These are phyloP conservation scores for Belgica antarctica DNA, from an alignment of 2,888 invertebrate species.

Conservation along the genomic window DNA sequence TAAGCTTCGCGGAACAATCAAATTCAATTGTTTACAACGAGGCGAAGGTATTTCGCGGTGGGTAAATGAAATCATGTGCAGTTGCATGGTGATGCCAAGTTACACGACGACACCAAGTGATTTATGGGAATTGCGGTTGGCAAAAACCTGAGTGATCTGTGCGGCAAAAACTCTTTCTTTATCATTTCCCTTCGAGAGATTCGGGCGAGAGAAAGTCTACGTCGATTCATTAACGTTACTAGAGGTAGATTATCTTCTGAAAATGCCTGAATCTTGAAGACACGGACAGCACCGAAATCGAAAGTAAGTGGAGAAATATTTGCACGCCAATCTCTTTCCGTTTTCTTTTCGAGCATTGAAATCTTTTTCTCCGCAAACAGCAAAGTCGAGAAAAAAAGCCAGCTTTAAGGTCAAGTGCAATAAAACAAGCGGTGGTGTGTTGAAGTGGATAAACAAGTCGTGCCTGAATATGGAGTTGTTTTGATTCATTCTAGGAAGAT, in stretches of 20 bases:
- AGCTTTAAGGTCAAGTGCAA: constrained; percentile 28
- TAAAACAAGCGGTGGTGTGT: background rate
- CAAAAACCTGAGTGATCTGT: background rate
- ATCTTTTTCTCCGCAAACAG: constrained; percentile 20
- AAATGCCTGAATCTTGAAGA: background rate
- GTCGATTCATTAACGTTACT: constrained; percentile 7
- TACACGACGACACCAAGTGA: too few relatives aligned
- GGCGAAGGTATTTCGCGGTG: too few relatives aligned
- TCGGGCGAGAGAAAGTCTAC: constrained; percentile 22
- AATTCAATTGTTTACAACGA: too few relatives aligned
- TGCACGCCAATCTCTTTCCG: constrained; percentile 2
- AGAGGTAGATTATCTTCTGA: constrained; percentile 8
- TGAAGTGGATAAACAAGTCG: too few relatives aligned
- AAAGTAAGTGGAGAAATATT: constrained; percentile 8
- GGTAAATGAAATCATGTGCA: too few relatives aligned
- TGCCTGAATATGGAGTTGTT: too few relatives aligned
- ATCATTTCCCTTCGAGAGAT: constrained; percentile 32
- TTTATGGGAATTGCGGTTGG: too few relatives aligned
- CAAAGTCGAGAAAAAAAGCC: background rate
- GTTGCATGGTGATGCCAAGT: too few relatives aligned
- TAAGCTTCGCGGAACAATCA: too few relatives aligned
- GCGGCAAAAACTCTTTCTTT: background rate
- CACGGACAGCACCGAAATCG: constrained; percentile 9
- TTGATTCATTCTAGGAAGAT: too few relatives aligned
- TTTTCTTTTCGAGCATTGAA: constrained; percentile 23